Percentiles rank a stretch among this genome's conserved stretches.
Conservation (phyloP, 2,888 invertebrate genomes). For the Drosophila buzzatii region DNA sequence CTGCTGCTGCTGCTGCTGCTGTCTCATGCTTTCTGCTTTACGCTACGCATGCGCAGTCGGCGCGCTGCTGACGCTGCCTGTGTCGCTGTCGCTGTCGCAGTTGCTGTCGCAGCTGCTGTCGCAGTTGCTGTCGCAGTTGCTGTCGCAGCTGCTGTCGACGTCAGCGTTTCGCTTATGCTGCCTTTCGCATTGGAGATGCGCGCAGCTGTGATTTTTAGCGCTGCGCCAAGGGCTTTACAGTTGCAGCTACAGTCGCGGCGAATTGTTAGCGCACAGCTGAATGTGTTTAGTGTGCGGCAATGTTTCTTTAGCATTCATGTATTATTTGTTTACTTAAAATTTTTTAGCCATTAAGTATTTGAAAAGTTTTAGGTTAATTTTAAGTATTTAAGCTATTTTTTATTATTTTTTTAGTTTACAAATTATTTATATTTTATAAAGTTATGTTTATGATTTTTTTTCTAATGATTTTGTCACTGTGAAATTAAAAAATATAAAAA, state of each 20-base stretch:
- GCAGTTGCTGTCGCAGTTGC: not conserved
- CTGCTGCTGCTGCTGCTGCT: slow-evolving; percentile 4
- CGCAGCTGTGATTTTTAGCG: slow-evolving; percentile 34
- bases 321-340: not conserved
- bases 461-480: no score
- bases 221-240: slow-evolving; percentile 7
- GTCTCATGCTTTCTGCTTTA: not conserved
- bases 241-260: slow-evolving; percentile 9
- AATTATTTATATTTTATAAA: no score
- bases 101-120: not conserved
- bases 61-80: not conserved
- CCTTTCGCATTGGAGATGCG: slow-evolving; percentile 51
- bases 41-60: slow-evolving; percentile 55
- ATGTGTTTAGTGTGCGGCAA: not conserved
- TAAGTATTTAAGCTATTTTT: no score
- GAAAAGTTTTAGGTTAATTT: not conserved
- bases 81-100: not conserved
- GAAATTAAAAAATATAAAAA: no score
- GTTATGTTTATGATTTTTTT: no score
- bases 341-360: not conserved
- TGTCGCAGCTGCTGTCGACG: not conserved
- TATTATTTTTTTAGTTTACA: no score
- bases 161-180: slow-evolving; percentile 10
- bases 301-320: not conserved
- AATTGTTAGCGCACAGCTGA: not conserved